Evolutionary conservation across 1,140 invertebrate genomes (phyloP).

Genomic region (Nasonia giraulti): DNA sequence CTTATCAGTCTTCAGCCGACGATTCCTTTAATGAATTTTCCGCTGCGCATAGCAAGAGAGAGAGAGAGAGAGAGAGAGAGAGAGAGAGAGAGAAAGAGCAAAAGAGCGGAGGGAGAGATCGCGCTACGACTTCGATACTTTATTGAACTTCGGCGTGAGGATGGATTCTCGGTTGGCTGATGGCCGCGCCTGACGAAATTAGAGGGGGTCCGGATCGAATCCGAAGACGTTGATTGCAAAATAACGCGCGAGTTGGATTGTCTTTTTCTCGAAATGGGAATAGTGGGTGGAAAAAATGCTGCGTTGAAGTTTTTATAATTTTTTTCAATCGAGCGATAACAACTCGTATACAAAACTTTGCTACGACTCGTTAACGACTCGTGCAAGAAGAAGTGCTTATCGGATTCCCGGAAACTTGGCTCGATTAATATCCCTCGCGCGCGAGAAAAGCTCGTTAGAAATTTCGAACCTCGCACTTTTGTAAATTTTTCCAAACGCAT

Average conservation of each 20-base stretch:
- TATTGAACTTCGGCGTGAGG: slow-evolving; percentile 43
- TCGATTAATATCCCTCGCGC: too few species aligned
- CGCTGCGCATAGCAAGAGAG: background rate
- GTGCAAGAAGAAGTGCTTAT: too few species aligned
- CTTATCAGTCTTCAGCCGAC: slow-evolving; percentile 39
- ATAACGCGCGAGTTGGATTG: background rate
- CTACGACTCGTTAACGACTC: too few species aligned
- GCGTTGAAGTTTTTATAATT: too few species aligned
- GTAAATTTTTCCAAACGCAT: background rate
- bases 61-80: too few species aligned
- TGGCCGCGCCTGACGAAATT: slow-evolving; percentile 22
- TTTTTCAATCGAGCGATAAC: too few species aligned
- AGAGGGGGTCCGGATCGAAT: slow-evolving; percentile 11
- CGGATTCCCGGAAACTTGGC: too few species aligned
- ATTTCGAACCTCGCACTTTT: background rate
- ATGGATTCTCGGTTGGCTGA: background rate
- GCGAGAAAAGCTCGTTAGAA: background rate
- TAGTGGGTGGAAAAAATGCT: too few species aligned
- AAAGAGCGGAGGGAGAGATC: background rate
- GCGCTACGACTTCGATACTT: slow-evolving; percentile 46
- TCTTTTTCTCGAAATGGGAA: too few species aligned
- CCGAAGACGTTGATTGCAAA: background rate
- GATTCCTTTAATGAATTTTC: slow-evolving; percentile 50
- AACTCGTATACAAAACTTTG: too few species aligned
- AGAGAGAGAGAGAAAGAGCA: too few species aligned